phyloP scores from a whole-genome alignment of 1,140 invertebrate genomes.

The Cydia amplana region DNA sequence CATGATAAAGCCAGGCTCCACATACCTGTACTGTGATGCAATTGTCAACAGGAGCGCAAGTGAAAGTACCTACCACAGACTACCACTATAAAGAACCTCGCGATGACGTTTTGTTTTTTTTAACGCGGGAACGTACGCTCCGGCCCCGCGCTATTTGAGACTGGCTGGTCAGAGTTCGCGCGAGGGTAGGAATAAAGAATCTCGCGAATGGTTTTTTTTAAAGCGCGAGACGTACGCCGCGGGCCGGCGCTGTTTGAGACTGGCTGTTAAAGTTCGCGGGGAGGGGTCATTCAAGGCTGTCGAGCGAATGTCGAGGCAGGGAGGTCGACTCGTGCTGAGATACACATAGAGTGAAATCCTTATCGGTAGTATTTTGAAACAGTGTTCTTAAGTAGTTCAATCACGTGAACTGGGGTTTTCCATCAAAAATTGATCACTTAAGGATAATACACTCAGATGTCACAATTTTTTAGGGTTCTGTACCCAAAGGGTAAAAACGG shows the following conservation, averaged over 20 bases:
- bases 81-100: slow-evolving; percentile 19
- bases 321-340: slow-evolving; percentile 16
- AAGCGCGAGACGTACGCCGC: slow-evolving; percentile 25
- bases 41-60: slow-evolving; percentile 26
- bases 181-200: background rate
- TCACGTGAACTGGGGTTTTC: background rate
- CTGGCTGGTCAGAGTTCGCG: background rate
- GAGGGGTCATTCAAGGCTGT: slow-evolving; percentile 23
- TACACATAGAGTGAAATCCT: slow-evolving; percentile 13
- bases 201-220: background rate
- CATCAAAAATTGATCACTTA: background rate
- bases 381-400: background rate
- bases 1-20: background rate
- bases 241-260: slow-evolving; percentile 5
- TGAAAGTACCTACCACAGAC: too few species aligned
- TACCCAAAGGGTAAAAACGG: too few species aligned
- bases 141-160: background rate
- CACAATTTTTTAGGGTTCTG: too few species aligned
- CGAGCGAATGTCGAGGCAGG: slow-evolving; percentile 7
- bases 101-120: background rate
- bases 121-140: slow-evolving; percentile 30
- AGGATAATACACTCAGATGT: too few species aligned
- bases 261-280: slow-evolving; percentile 16
- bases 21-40: slow-evolving; percentile 28
- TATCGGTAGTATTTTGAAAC: background rate